These are phyloP conservation scores for Esperia sulphurella DNA, from an alignment of 2,888 invertebrate genomes.

Conservation along the genomic window DNA sequence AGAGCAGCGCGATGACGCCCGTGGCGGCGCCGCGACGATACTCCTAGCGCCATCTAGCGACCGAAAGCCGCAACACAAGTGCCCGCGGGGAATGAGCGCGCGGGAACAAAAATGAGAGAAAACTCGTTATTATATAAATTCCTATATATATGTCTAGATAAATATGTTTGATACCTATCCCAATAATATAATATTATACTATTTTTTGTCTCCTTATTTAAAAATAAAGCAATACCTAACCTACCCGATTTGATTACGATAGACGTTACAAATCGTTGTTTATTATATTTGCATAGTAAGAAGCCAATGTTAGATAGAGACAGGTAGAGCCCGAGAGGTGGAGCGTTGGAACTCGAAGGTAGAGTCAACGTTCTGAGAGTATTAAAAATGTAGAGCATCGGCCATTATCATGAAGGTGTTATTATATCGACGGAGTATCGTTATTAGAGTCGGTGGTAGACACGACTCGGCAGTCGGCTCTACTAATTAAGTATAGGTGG, in stretches of 20 bases:
- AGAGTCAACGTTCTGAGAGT: constrained; percentile 8
- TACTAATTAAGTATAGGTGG: constrained; percentile 71
- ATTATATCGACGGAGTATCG: constrained; percentile 18
- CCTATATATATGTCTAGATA: no score
- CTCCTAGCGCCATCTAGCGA: constrained; percentile 60
- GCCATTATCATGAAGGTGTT: neutral
- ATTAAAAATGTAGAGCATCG: constrained; percentile 13
- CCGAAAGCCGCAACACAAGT: constrained; percentile 37
- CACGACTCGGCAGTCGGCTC: constrained; percentile 36
- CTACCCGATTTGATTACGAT: neutral
- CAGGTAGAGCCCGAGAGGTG: constrained; percentile 59
- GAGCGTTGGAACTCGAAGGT: constrained; percentile 37
- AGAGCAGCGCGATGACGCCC: neutral
- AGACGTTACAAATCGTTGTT: neutral
- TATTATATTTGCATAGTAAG: neutral
- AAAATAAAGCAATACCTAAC: neutral
- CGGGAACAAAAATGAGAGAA: neutral
- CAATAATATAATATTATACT: no score
- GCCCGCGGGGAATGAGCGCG: neutral
- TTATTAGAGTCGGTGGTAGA: constrained; percentile 20
- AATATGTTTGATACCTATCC: no score
- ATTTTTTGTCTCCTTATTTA: no score
- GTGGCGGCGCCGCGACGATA: constrained; percentile 13
- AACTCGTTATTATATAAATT: no score
- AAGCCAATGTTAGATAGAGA: constrained; percentile 46